Conservation (phyloP, 2,888 invertebrate genomes). For the Loripinus fragilis region DNA sequence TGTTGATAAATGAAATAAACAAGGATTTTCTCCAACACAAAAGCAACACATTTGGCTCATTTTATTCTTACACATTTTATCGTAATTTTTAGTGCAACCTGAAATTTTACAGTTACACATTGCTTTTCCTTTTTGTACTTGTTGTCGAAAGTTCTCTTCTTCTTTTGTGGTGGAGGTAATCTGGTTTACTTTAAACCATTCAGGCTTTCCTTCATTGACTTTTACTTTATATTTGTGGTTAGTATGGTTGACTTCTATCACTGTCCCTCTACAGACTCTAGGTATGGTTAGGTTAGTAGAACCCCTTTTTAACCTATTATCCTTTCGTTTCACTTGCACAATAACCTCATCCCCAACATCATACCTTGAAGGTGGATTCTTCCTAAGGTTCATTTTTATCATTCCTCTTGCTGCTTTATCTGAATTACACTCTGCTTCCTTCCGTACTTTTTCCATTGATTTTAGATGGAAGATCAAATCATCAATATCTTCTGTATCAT, state of each 20-base stretch:
- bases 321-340: no score
- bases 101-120: neutral
- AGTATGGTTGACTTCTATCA: neutral
- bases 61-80: neutral
- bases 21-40: no score
- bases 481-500: neutral
- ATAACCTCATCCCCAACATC: no score
- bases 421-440: neutral
- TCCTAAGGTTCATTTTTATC: neutral
- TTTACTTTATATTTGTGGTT: neutral
- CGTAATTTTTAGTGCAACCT: neutral
- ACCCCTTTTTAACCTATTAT: no score
- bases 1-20: no score
- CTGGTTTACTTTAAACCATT: neutral
- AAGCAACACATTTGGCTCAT: neutral
- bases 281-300: neutral
- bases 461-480: neutral
- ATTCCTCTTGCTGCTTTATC: neutral
- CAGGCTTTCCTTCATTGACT: neutral
- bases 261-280: neutral
- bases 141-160: neutral
- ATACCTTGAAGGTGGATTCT: no score
- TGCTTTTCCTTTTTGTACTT: neutral
- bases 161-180: neutral
- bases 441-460: neutral